Conservation (phyloP, 1,140 invertebrate genomes). For the Ooceraea biroi region DNA sequence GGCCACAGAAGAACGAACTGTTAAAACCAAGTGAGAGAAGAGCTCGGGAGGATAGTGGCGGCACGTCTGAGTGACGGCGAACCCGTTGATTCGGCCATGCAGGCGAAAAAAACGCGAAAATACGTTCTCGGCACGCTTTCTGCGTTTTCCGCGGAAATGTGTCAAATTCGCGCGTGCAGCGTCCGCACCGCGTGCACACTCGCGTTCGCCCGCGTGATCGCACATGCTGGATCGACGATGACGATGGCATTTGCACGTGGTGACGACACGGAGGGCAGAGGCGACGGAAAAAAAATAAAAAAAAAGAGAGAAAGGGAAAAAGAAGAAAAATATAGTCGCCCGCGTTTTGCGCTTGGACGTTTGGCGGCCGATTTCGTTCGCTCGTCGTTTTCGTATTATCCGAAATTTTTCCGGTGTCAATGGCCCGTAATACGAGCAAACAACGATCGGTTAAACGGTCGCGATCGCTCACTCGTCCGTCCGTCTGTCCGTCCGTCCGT, state of each 20-base stretch:
- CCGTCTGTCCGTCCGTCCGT: background rate
- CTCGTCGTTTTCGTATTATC: slow-evolving; percentile 64
- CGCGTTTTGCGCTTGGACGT: slow-evolving; percentile 26
- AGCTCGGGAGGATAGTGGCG: slow-evolving; percentile 34
- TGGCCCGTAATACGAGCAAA: slow-evolving; percentile 46
- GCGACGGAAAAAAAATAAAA: background rate
- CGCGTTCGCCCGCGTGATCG: slow-evolving; percentile 16
- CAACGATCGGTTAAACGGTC: slow-evolving; percentile 19
- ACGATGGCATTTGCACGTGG: slow-evolving; percentile 21
- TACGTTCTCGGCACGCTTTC: slow-evolving; percentile 68
- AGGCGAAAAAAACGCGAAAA: slow-evolving; percentile 65
- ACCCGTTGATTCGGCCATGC: slow-evolving; percentile 30
- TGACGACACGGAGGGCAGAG: background rate
- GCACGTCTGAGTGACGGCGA: slow-evolving; percentile 10
- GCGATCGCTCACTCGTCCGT: background rate
- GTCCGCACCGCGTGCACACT: slow-evolving; percentile 44
- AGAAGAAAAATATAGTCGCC: slow-evolving; percentile 38
- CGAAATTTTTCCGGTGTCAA: slow-evolving; percentile 54
- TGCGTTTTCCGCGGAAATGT: slow-evolving; percentile 69
- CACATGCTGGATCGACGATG: slow-evolving; percentile 29
- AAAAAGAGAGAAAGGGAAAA: background rate
- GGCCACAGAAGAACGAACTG: slow-evolving; percentile 52
- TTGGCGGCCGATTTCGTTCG: background rate
- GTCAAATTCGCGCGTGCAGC: slow-evolving; percentile 71
- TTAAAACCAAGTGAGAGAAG: slow-evolving; percentile 69